Evolutionary conservation across 23 tunicate species (phyloP).

Genomic region (Trididemnum nubilum): DNA sequence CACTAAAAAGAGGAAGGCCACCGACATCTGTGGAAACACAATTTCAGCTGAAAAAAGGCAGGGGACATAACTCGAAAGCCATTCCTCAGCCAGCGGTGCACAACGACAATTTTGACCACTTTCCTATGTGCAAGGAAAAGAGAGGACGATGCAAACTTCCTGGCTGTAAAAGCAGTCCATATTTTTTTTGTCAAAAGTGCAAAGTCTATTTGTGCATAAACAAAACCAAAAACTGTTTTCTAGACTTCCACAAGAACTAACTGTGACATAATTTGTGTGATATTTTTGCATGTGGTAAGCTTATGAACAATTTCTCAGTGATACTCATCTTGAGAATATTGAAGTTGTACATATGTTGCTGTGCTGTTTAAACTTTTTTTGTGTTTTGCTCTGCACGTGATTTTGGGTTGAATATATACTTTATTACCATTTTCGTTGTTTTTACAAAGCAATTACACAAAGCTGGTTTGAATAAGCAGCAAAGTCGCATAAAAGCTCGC

Average conservation of each 20-base stretch:
- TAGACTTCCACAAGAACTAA: constrained; percentile 7
- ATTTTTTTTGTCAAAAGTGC: constrained; percentile 11
- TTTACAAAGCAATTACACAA: no score
- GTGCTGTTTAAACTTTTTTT: background rate
- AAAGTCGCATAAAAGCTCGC: background rate
- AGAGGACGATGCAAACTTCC: constrained; percentile 19
- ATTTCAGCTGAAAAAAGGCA: background rate
- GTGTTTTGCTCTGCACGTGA: background rate
- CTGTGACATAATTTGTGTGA: no score
- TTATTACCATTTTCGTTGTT: background rate
- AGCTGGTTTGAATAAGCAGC: background rate
- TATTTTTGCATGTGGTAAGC: background rate
- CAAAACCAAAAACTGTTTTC: constrained; percentile 23
- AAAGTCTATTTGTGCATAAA: constrained; percentile 4
- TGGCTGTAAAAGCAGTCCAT: constrained; percentile 11
- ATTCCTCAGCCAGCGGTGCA: background rate
- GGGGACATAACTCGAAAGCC: constrained; percentile 2
- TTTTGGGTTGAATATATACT: background rate
- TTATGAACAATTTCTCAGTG: background rate
- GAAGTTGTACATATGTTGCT: background rate
- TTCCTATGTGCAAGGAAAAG: constrained; percentile 3
- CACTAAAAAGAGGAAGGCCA: constrained; percentile 20
- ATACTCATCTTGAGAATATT: background rate
- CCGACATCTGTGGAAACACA: background rate
- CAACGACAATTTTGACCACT: constrained; percentile 1